Conservation (phyloP, 2,888 invertebrate species). For the Napeogenes sylphis region DNA sequence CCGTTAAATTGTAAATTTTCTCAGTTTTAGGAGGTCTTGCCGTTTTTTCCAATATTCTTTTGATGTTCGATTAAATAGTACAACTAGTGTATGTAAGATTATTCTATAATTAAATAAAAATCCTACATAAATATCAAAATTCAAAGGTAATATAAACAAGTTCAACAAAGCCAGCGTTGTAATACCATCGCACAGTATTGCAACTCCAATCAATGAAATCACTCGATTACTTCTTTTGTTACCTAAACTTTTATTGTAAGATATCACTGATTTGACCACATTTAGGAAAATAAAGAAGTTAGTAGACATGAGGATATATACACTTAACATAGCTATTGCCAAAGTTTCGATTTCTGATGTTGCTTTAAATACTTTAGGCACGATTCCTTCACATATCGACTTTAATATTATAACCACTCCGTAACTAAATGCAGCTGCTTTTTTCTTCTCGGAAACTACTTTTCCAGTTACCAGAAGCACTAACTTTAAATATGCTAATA, state of each 20-base stretch:
- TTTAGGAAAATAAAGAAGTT: constrained; percentile 23
- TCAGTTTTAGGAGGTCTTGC: not conserved
- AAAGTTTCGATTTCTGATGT: not conserved
- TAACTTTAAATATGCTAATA: constrained; percentile 27
- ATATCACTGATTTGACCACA: constrained; percentile 20
- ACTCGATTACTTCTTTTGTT: constrained; percentile 7
- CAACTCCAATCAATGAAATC: constrained; percentile 16
- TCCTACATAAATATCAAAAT: not conserved
- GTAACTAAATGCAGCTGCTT: constrained; percentile 19
- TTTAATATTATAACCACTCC: constrained; percentile 15
- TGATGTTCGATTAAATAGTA: constrained; percentile 28
- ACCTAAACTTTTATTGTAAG: constrained; percentile 10
- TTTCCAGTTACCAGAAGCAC: constrained; percentile 27
- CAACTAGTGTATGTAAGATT: constrained; percentile 19
- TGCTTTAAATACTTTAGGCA: constrained; percentile 11
- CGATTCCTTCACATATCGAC: constrained; percentile 16
- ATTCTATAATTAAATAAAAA: constrained; percentile 15
- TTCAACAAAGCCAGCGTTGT: constrained; percentile 8
- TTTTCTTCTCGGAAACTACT: constrained; percentile 25
- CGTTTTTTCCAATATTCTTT: constrained; percentile 26
- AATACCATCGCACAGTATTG: constrained; percentile 25
- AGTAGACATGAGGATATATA: constrained; percentile 18
- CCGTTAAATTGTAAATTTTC: not conserved
- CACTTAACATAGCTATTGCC: constrained; percentile 3
- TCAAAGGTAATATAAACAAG: not conserved